Conservation (phyloP, 2,888 invertebrate species). For the Heliconius hortense region DNA sequence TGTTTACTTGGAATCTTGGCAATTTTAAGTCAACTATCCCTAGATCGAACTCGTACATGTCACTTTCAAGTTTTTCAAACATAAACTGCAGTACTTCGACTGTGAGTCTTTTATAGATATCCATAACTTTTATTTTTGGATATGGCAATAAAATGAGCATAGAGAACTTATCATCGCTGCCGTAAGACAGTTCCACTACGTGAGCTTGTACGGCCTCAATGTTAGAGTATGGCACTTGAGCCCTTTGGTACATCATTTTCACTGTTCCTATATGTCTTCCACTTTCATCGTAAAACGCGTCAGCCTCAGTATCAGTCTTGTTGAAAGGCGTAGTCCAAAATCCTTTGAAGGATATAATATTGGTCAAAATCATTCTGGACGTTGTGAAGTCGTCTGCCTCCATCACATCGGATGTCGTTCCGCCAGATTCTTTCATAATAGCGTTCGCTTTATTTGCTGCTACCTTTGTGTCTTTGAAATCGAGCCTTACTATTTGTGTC, state of each 20-base stretch:
- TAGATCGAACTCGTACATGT: constrained; percentile 75
- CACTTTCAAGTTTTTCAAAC: constrained; percentile 71
- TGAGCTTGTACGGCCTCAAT: constrained; percentile 80
- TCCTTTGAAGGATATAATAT: constrained; percentile 87
- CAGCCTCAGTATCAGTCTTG: constrained; percentile 73
- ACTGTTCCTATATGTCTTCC: constrained; percentile 78
- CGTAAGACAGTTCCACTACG: constrained; percentile 86
- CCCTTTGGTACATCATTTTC: constrained; percentile 88
- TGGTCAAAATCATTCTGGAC: constrained; percentile 85
- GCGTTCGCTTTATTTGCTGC: constrained; percentile 64
- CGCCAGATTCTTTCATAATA: constrained; percentile 63
- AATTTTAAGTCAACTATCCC: constrained; percentile 84
- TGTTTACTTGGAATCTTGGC: constrained; percentile 83
- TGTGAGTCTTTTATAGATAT: constrained; percentile 78
- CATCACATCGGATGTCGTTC: constrained; percentile 67
- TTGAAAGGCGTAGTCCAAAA: constrained; percentile 86
- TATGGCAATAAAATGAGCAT: constrained; percentile 86
- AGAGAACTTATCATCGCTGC: constrained; percentile 76
- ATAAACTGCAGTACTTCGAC: constrained; percentile 72
- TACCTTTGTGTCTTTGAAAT: constrained; percentile 65
- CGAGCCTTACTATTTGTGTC: constrained; percentile 62
- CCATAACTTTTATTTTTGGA: constrained; percentile 70
- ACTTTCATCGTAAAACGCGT: constrained; percentile 83
- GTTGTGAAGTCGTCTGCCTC: constrained; percentile 77
- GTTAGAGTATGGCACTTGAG: constrained; percentile 81